phyloP scores from a whole-genome alignment of 2,797 vertebrate genomes.

The Oreortyx pictus region DNA sequence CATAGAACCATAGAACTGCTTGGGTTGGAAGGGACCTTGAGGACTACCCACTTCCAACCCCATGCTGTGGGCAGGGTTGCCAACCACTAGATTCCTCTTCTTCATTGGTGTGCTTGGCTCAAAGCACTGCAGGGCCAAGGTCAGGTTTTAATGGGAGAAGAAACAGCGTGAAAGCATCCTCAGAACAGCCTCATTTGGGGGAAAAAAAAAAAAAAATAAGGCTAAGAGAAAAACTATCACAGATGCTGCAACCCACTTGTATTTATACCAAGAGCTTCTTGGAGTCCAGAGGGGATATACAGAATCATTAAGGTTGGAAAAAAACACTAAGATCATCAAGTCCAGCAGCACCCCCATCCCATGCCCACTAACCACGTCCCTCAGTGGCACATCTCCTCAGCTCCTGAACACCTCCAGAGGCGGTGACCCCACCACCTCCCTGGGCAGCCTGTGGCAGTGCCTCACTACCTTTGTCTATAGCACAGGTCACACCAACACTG shows the following conservation, averaged over 20 bases:
- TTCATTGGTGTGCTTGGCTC: rapidly evolving
- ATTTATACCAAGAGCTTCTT: not conserved
- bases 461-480: not conserved
- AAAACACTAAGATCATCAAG: too few species aligned
- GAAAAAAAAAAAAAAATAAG: not conserved
- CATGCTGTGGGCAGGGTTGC: too few species aligned
- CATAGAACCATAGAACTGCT: too few species aligned
- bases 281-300: not conserved
- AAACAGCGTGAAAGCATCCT: rapidly evolving
- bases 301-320: too few species aligned
- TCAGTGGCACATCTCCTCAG: too few species aligned
- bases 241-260: not conserved
- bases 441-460: too few species aligned
- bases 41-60: too few species aligned
- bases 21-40: too few species aligned
- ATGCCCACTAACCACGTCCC: too few species aligned
- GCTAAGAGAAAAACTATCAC: not conserved
- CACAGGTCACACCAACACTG: not conserved
- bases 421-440: too few species aligned
- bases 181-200: rapidly evolving
- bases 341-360: too few species aligned
- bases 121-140: not conserved
- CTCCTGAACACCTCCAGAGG: too few species aligned
- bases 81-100: not conserved
- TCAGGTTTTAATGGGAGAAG: not conserved